A percentile compares a stretch with the other conserved stretches of the same genome.
Conservation (phyloP, 2,888 invertebrate genomes). For the Xestoiulus laeticollis region DNA sequence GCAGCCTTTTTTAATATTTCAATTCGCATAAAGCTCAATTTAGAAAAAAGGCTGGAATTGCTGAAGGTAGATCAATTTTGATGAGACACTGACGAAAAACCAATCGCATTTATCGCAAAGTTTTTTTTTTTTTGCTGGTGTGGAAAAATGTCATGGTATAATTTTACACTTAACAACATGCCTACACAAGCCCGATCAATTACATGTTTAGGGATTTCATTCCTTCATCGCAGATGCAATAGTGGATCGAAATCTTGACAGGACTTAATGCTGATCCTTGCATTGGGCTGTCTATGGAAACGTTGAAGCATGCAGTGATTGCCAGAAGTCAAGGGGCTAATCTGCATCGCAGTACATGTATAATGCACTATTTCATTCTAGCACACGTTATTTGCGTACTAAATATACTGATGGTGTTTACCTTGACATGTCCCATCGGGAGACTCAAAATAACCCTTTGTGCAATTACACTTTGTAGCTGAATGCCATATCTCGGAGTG, state of each 20-base stretch:
- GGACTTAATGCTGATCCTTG: background rate
- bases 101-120: no score
- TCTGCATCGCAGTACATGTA: no score
- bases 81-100: no score
- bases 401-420: background rate
- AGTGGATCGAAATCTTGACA: background rate
- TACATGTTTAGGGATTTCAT: background rate
- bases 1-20: no score
- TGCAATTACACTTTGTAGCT: conserved; percentile 9
- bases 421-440: background rate
- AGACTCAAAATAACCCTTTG: background rate
- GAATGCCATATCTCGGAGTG: background rate
- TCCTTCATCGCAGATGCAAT: background rate
- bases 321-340: background rate
- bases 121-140: no score
- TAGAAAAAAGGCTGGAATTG: no score
- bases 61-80: no score
- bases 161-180: no score
- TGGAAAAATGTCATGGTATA: no score
- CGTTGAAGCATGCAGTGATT: background rate
- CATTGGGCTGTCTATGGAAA: background rate
- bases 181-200: no score
- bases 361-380: background rate
- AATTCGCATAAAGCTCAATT: no score
- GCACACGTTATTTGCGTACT: background rate